phyloP scores from a whole-genome alignment of 2,888 invertebrate genomes.

The Nemurella pictetii region DNA sequence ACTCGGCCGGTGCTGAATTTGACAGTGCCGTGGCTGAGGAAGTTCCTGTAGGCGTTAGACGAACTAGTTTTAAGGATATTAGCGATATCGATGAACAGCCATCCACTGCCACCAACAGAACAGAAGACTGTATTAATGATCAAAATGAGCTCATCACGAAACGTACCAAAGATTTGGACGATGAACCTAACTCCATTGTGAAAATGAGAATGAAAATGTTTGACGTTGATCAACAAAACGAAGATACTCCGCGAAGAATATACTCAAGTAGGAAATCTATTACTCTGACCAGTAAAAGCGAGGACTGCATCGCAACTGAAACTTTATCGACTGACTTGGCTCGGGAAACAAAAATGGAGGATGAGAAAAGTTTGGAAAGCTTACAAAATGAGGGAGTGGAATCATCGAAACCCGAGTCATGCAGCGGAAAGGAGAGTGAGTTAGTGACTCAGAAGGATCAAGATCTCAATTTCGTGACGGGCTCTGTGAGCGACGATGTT shows the following conservation, averaged over 20 bases:
- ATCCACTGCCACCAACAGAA: slow-evolving; percentile 45
- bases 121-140: slow-evolving; percentile 41
- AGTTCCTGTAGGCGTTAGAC: slow-evolving; percentile 14
- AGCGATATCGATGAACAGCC: slow-evolving; percentile 42
- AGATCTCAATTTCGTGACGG: neutral
- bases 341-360: neutral
- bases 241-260: neutral
- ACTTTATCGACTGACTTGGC: neutral
- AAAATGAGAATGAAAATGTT: slow-evolving; percentile 53
- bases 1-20: neutral
- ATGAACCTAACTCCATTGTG: slow-evolving; percentile 48
- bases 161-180: slow-evolving; percentile 38
- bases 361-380: neutral
- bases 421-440: neutral
- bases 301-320: neutral
- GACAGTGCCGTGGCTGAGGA: neutral
- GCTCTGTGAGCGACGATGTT: neutral
- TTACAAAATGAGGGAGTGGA: neutral
- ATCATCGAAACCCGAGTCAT: neutral
- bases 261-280: slow-evolving; percentile 2
- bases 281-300: neutral
- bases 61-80: slow-evolving; percentile 13
- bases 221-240: slow-evolving; percentile 43
- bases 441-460: neutral
- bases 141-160: slow-evolving; percentile 43